Percentiles rank a stretch among this genome's conserved stretches.
phyloP scores from a whole-genome alignment of 2,113 vertebrate species.

The Leiothrix lutea region DNA sequence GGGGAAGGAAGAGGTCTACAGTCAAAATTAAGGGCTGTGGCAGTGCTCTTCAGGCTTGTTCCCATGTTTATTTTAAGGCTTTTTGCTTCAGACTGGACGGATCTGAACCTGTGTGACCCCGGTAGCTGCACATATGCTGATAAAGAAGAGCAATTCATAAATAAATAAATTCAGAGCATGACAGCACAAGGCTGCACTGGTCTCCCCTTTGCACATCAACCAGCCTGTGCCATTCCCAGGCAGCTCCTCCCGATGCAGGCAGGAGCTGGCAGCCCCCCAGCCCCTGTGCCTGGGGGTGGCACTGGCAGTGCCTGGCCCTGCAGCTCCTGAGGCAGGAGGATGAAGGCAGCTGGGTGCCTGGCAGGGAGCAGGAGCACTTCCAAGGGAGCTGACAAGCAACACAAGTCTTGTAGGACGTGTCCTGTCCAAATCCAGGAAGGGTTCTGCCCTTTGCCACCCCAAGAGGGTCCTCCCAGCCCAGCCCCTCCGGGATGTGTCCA shows the following conservation, averaged over 20 bases:
- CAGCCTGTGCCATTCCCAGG: neutral
- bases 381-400: neutral
- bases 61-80: neutral
- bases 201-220: neutral
- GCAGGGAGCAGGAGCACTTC: neutral
- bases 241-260: neutral
- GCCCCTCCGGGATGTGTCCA: rapidly evolving
- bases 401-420: rapidly evolving
- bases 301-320: neutral
- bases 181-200: neutral
- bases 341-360: neutral
- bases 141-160: neutral
- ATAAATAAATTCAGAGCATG: neutral
- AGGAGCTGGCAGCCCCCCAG: rapidly evolving
- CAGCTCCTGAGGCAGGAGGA: neutral
- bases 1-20: constrained; percentile 38
- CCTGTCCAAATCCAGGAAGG: neutral
- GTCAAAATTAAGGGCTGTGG: constrained; percentile 30
- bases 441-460: neutral
- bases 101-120: neutral
- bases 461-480: neutral
- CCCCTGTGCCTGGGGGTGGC: neutral
- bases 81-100: neutral
- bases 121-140: neutral
- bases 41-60: neutral